Percentiles rank a stretch among this genome's conserved stretches.
These are phyloP conservation scores for Indicator indicator DNA, from an alignment of 2,113 vertebrate genomes.

Conservation along the genomic window DNA sequence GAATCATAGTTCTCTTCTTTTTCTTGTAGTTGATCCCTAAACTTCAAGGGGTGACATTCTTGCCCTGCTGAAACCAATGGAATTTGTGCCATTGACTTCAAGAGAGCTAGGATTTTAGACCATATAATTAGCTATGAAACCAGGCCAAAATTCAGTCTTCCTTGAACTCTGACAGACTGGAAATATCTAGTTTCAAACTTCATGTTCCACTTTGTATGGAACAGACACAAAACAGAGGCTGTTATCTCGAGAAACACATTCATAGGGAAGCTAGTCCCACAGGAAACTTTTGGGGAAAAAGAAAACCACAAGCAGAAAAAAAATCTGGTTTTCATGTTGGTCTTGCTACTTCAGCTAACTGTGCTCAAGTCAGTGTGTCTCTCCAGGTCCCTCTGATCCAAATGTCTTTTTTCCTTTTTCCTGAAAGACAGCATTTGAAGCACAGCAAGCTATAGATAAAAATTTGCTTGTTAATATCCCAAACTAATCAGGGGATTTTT, in stretches of 20 bases:
- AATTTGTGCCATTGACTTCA: slow-evolving; percentile 17
- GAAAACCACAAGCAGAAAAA: neutral
- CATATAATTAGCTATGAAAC: neutral
- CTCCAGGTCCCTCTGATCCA: neutral
- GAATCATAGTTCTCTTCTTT: neutral
- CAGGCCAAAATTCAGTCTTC: slow-evolving; percentile 8
- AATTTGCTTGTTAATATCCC: neutral
- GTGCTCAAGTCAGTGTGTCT: neutral
- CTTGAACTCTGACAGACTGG: neutral
- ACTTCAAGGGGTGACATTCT: neutral
- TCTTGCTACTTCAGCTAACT: neutral
- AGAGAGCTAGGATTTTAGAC: neutral
- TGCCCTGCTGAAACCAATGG: neutral
- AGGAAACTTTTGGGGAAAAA: neutral
- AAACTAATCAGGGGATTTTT: neutral
- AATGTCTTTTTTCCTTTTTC: neutral
- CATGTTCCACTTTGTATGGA: neutral
- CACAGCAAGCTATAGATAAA: neutral
- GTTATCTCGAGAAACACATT: neutral
- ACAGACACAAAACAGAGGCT: neutral
- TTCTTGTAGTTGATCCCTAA: neutral
- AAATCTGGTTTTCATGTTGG: neutral
- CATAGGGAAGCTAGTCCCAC: neutral
- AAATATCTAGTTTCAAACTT: slow-evolving; percentile 2
- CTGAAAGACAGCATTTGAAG: neutral